Evolutionary conservation across 1,140 invertebrate species (phyloP).

Genomic region (Globodera ellingtonae): DNA sequence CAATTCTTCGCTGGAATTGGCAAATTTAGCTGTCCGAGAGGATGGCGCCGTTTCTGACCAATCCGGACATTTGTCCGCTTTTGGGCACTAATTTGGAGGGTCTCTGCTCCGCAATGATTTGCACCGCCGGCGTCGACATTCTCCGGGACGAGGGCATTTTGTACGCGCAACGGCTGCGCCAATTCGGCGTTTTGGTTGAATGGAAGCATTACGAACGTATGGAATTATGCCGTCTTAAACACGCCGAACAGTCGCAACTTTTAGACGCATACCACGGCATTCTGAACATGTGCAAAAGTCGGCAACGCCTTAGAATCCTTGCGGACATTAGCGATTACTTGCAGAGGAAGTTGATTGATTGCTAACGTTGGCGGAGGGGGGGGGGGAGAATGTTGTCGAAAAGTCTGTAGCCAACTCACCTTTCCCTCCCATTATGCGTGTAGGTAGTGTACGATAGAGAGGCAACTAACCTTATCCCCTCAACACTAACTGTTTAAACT

Average conservation of each 20-base stretch:
- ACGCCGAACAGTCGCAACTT: constrained; percentile 1
- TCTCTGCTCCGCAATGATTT: constrained; percentile 43
- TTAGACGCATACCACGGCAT: constrained; percentile 49
- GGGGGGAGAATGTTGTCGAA: no score
- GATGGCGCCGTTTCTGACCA: constrained; percentile 34
- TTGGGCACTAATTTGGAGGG: constrained; percentile 40
- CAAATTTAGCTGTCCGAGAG: constrained; percentile 39
- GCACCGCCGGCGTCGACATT: constrained; percentile 51
- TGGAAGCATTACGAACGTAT: constrained; percentile 46
- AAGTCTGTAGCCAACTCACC: no score
- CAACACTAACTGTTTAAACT: no score
- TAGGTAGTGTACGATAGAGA: no score
- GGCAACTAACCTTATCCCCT: no score
- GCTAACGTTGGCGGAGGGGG: not conserved
- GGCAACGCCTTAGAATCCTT: constrained; percentile 43
- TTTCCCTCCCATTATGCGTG: no score
- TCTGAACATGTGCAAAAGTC: constrained; percentile 46
- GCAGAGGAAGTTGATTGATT: not conserved
- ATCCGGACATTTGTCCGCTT: constrained; percentile 53
- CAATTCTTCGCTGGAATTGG: not conserved
- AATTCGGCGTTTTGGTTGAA: constrained; percentile 36
- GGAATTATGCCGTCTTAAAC: not conserved
- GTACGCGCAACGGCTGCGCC: constrained; percentile 36
- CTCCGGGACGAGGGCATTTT: constrained; percentile 54
- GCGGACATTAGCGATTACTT: constrained; percentile 48